Base-by-base conservation (phyloP, 1,140 invertebrate genomes). In the Hyles vespertilio region DNA sequence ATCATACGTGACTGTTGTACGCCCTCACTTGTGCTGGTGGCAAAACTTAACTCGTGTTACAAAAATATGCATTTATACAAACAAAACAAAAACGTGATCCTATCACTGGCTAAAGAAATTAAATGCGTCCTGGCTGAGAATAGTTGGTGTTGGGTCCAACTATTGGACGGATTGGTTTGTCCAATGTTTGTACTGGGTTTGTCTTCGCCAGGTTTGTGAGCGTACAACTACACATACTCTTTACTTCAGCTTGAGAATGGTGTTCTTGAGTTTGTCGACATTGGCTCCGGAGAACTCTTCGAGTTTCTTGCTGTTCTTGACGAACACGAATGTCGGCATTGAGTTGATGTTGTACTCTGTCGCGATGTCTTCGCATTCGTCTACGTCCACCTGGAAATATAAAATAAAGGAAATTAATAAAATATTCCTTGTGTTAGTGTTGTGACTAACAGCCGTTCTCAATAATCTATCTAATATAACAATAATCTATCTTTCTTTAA, bases 291-390 rank as follows among this genome's bases (percentile, higher is more conserved):
- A 92, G 79, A 97, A 95, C 56, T 92, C 91, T 5, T 94, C 92
- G 34, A 96, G 91, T 80, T 93, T 92, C 77, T 92, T 74, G 43
- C 91, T 89, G 70, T 93, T 93, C 89, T 97, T 98, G 64, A 98
- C 90, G 83, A 98, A 97, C 32, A 98, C 85, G 83, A 98, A 98
- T 1, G 97, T 98, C 48, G 97, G 97, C 97, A 98, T 98, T 52
- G 95, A 96, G 63, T 91, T 91, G 68, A 98, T 94, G 65, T 94
- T 91, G 87, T 97, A 97, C 57, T 95, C 91, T 53, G 91, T 89
- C 7, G 95, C 94, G 54, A 98, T 88, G 12, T 97, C 96, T 78
- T 96, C 96, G 76, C 93, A 93, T 67, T 97, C 95, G 76, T 98
- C 97, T 2, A 98, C 96, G 89, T 98, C 96, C 22, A 97, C 93